Base-by-base conservation (phyloP, 2,113 vertebrate species). In the Vanacampus margaritifer region DNA sequence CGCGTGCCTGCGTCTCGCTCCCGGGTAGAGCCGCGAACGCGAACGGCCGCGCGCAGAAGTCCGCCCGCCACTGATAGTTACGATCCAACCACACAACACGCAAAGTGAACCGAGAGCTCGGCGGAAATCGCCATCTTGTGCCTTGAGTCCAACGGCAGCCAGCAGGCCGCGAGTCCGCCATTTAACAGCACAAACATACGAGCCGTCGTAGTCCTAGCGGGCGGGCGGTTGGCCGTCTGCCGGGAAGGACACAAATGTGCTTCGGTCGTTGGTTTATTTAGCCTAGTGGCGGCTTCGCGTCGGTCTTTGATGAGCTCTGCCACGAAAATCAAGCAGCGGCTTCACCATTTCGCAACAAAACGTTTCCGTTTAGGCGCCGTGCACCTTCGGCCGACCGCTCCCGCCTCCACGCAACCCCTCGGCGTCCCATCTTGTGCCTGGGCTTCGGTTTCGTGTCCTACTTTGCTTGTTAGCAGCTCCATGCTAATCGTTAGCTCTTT, bases 1-100 rank as follows among this genome's bases (percentile, higher is more conserved):
- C 86, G 86, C 86, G 86, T 82, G 86, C 83, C 71, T 86, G 84
- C 3, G 83, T 62, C 37, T 76, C 69, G 58, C 58, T 61, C 58
- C 58, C 58, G 58, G 43, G 16, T 46, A 16, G 43, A 46, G 43
- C 43, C n/a, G 48, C 17, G 19, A 24, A 0, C 12, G 2, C 10
- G 14, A 10, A 53, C 0, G 26, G 9, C 12, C 24, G 23, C 48
- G 48, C 48, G 48, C 48, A 51, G n/a, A 2, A 21, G 19, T 10
- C 2, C 48, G 45, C 17, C 39, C 45, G 19, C 46, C 46, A 3
- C 46, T 46, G 16, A 46, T 32, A 32, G 28, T 32, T 32, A 46
- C 43, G 17, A 14, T 14, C 16, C 43, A 14, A 45, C 43, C 43
- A 14, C 39, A 41, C 43, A 5, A 19, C 43, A 6, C 16, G n/a